phyloP scores from a whole-genome alignment of 2,113 vertebrate species.

The Paradisaea rubra region DNA sequence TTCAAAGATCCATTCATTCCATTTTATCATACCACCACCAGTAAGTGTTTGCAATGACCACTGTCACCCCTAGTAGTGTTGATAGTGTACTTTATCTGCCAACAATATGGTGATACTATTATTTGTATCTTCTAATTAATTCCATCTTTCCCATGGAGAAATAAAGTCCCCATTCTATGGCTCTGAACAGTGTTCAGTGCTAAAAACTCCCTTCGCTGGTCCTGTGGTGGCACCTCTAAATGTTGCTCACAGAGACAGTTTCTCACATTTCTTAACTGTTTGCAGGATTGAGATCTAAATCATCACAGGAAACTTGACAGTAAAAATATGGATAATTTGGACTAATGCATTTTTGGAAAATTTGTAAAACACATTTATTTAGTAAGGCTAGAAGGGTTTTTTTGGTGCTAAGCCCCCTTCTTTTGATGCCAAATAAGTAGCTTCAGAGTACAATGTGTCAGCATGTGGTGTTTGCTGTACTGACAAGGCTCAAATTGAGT shows the following conservation, averaged over 20 bases:
- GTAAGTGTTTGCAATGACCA: background rate
- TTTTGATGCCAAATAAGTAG: background rate
- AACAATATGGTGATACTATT: background rate
- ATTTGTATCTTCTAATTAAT: background rate
- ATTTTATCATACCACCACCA: background rate
- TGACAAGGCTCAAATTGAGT: background rate
- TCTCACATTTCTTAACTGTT: background rate
- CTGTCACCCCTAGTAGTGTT: background rate
- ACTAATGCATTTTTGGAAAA: background rate
- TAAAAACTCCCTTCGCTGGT: background rate
- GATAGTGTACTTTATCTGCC: constrained; percentile 26
- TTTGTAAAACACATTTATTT: background rate
- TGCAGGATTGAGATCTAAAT: background rate
- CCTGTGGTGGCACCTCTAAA: background rate
- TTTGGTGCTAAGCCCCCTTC: background rate
- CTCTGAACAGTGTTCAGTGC: background rate
- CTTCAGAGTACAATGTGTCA: background rate
- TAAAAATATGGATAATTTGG: background rate
- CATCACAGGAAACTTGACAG: background rate
- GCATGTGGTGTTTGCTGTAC: background rate
- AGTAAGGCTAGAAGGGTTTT: background rate
- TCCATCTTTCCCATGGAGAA: background rate
- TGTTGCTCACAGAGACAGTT: background rate
- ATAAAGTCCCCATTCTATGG: background rate
- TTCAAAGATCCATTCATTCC: background rate